Evolutionary conservation across 2,113 vertebrate species (phyloP).

Genomic region (Zeus faber): DNA sequence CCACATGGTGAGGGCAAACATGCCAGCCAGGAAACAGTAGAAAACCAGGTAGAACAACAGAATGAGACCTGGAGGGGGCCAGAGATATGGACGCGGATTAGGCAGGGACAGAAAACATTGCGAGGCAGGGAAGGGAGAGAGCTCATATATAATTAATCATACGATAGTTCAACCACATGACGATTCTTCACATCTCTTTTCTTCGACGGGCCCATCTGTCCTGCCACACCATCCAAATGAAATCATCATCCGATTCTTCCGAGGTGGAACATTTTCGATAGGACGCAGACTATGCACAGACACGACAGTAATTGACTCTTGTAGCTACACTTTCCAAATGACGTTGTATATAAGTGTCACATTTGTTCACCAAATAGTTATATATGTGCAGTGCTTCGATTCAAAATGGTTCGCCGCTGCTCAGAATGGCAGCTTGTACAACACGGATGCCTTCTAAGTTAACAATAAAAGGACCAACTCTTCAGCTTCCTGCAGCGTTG

Average conservation of each 20-base stretch:
- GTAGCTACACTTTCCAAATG: too few species aligned
- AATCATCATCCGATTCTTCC: constrained; percentile 21
- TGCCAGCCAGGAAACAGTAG: constrained; percentile 93
- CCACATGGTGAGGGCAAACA: constrained; percentile 96
- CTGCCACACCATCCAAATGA: background rate
- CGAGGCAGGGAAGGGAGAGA: constrained; percentile 5
- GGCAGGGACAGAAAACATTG: background rate
- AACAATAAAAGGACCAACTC: constrained; percentile 36
- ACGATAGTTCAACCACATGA: constrained; percentile 9
- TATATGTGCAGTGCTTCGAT: too few species aligned
- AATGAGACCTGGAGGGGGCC: constrained; percentile 82
- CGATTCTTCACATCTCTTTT: constrained; percentile 3
- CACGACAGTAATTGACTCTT: too few species aligned
- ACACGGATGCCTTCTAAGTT: constrained; percentile 43
- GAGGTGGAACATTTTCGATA: too few species aligned
- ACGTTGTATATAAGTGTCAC: too few species aligned
- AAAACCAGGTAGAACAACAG: constrained; percentile 94
- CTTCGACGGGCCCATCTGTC: background rate
- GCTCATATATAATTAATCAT: constrained; percentile 30
- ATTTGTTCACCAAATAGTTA: too few species aligned
- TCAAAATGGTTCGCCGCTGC: constrained; percentile 60
- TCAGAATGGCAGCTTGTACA: constrained; percentile 30
- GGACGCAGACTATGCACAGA: too few species aligned
- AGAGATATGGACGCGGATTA: constrained; percentile 4
- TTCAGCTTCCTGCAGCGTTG: constrained; percentile 26